Evolutionary conservation across 2,888 invertebrate species (phyloP).

Genomic region (Therioaphis trifolii): DNA sequence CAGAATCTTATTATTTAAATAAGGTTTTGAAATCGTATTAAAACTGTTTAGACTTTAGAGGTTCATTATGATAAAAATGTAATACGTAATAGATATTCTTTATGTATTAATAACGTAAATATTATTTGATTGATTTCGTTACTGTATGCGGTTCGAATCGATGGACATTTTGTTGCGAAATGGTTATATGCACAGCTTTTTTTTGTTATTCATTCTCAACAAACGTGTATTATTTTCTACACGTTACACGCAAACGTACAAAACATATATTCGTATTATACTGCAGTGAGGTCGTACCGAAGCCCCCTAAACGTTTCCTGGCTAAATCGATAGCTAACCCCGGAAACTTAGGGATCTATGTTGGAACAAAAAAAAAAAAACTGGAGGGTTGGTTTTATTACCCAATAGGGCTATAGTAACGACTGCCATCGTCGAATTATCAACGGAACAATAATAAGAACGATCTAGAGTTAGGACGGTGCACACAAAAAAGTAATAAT

Average conservation of each 20-base stretch:
- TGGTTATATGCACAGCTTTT: neutral
- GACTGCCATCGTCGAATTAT: conserved; percentile 14
- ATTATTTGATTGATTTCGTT: neutral
- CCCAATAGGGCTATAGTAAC: conserved; percentile 40
- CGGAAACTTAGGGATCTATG: conserved; percentile 49
- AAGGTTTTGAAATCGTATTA: too few species aligned
- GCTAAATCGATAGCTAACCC: conserved; percentile 49
- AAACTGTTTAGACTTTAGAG: too few species aligned
- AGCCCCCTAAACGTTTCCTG: conserved; percentile 57
- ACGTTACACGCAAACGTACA: neutral
- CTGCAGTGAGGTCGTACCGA: conserved; percentile 25
- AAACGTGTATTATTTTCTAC: conserved; percentile 29
- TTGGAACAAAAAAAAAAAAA: conserved; percentile 28
- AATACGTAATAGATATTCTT: too few species aligned
- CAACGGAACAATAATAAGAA: conserved; percentile 53
- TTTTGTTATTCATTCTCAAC: neutral
- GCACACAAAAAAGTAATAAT: neutral
- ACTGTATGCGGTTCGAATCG: too few species aligned
- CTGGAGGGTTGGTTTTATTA: conserved; percentile 53
- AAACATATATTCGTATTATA: neutral
- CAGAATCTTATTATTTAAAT: too few species aligned
- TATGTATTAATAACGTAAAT: too few species aligned
- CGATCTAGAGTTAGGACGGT: conserved; percentile 38
- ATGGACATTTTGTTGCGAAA: neutral
- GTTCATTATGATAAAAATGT: too few species aligned